phyloP scores from a whole-genome alignment of 2,113 vertebrate species.

The Scartelaos histophorus region DNA sequence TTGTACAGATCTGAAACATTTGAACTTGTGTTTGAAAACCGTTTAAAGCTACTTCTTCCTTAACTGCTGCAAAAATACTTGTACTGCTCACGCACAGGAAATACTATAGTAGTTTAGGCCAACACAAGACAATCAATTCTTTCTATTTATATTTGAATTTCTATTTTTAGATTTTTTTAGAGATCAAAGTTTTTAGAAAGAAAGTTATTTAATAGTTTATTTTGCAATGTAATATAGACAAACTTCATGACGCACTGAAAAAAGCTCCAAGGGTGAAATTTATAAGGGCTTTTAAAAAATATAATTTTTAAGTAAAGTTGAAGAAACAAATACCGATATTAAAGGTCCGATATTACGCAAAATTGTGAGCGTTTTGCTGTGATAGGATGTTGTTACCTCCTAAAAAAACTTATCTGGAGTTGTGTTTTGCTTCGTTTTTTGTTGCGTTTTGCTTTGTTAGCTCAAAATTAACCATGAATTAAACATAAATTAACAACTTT shows the following conservation, averaged over 20 bases:
- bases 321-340: background rate
- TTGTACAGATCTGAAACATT: conserved; percentile 72
- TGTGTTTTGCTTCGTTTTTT: too few relatives aligned
- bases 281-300: conserved; percentile 5
- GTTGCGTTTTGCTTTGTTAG: too few relatives aligned
- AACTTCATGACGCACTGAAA: conserved; percentile 10
- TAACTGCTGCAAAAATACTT: conserved; percentile 59
- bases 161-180: conserved; percentile 59
- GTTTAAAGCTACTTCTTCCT: conserved; percentile 79
- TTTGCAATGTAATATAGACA: conserved; percentile 40
- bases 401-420: too few relatives aligned
- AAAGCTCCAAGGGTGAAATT: conserved; percentile 17
- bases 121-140: conserved; percentile 76
- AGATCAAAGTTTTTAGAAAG: conserved; percentile 58
- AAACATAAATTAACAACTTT: too few relatives aligned
- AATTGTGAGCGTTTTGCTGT: too few relatives aligned
- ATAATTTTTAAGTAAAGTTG: conserved; percentile 5
- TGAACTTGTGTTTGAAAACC: conserved; percentile 66
- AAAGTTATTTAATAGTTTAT: conserved; percentile 59
- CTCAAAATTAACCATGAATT: too few relatives aligned
- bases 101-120: conserved; percentile 44
- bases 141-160: conserved; percentile 77
- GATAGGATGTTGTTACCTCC: too few relatives aligned
- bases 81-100: conserved; percentile 37
- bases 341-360: background rate